phyloP scores from a whole-genome alignment of 2,113 vertebrate genomes.

The Seriola rivoliana region DNA sequence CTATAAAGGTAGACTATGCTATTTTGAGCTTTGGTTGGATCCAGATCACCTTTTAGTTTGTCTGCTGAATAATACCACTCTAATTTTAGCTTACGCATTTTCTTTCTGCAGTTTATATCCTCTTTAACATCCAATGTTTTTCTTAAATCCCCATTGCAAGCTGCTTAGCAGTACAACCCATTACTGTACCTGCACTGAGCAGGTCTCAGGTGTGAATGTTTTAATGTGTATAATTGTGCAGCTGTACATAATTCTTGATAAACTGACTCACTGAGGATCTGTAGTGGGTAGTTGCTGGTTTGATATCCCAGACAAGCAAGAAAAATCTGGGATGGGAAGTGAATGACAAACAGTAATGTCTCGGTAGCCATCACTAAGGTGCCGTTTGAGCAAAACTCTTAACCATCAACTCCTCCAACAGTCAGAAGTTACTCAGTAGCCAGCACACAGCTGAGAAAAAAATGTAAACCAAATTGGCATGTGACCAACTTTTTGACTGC shows the following conservation, averaged over 20 bases:
- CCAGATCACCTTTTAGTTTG: background rate
- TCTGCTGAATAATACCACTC: background rate
- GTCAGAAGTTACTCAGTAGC: constrained; percentile 24
- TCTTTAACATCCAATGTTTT: background rate
- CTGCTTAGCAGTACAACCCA: background rate
- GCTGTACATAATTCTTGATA: background rate
- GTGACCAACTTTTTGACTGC: too few species aligned
- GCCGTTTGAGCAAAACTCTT: too few species aligned
- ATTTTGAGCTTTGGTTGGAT: constrained; percentile 25
- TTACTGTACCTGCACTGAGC: background rate
- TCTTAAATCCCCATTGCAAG: background rate
- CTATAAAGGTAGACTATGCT: background rate
- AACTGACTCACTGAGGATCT: background rate
- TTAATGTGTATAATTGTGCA: background rate
- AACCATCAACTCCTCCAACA: too few species aligned
- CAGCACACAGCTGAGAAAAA: background rate
- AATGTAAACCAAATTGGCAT: too few species aligned
- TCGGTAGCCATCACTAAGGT: background rate
- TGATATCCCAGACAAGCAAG: constrained; percentile 20
- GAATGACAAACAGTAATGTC: constrained; percentile 1
- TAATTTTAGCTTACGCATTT: background rate
- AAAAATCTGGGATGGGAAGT: constrained; percentile 12
- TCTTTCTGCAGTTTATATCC: background rate
- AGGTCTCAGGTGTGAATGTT: constrained; percentile 6
- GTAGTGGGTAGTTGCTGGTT: background rate